These are phyloP conservation scores for Microchirus variegatus DNA, from an alignment of 2,797 vertebrate species.

Conservation along the genomic window DNA sequence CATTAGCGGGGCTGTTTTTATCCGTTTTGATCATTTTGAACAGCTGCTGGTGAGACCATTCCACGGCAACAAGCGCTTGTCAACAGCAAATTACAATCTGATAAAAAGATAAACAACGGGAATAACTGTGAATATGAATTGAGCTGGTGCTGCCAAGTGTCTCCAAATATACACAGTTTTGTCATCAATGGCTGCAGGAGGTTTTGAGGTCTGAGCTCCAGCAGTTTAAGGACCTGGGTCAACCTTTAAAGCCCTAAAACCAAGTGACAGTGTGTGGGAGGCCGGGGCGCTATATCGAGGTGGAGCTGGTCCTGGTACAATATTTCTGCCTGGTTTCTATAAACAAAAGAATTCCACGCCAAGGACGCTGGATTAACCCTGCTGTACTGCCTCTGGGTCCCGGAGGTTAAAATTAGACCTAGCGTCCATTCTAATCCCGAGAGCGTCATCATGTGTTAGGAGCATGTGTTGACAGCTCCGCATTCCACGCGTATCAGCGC, in stretches of 20 bases:
- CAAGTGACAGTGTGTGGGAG: slow-evolving; percentile 40
- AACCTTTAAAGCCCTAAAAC: slow-evolving; percentile 59
- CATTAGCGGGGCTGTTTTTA: slow-evolving; percentile 13
- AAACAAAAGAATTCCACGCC: slow-evolving; percentile 83
- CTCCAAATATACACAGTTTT: slow-evolving; percentile 56
- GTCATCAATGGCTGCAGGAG: slow-evolving; percentile 45
- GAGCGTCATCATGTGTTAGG: slow-evolving; percentile 91
- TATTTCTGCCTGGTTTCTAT: slow-evolving; percentile 73
- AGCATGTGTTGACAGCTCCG: slow-evolving; percentile 97
- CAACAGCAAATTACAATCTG: slow-evolving; percentile 27
- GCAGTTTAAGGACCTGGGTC: slow-evolving; percentile 40
- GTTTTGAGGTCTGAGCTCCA: slow-evolving; percentile 28
- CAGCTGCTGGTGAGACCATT: slow-evolving; percentile 27
- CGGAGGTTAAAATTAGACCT: slow-evolving; percentile 91
- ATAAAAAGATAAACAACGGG: slow-evolving; percentile 30
- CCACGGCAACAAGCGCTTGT: slow-evolving; percentile 17
- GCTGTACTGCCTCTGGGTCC: slow-evolving; percentile 82
- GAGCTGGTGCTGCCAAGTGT: slow-evolving; percentile 32
- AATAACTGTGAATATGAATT: slow-evolving; percentile 7
- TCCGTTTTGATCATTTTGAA: slow-evolving; percentile 16
- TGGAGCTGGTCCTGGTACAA: slow-evolving; percentile 45
- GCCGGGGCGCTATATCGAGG: slow-evolving; percentile 66
- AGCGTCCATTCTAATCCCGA: slow-evolving; percentile 89
- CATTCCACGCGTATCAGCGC: slow-evolving; percentile 92
- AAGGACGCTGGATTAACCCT: slow-evolving; percentile 86